Conservation (phyloP, 2,888 invertebrate genomes). For the Elmis aenea region DNA sequence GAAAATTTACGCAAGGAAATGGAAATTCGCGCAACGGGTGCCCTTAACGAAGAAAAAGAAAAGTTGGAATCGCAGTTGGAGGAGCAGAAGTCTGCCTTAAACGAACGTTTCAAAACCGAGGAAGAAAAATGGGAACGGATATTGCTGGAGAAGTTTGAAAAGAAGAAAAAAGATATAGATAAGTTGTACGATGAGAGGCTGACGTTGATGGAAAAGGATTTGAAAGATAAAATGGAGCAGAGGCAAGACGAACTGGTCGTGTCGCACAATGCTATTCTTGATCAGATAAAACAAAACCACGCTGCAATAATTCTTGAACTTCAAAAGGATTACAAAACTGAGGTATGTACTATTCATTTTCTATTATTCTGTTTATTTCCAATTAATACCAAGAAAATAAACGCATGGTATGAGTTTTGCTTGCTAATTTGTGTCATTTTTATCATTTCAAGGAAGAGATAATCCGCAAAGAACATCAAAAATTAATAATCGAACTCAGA, state of each 20-base stretch:
- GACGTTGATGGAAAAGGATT: conserved; percentile 51
- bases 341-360: conserved; percentile 50
- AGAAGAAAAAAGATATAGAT: conserved; percentile 45
- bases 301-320: conserved; percentile 56
- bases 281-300: conserved; percentile 55
- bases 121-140: conserved; percentile 40
- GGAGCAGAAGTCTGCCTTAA: conserved; percentile 45
- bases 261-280: conserved; percentile 53
- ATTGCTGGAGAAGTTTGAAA: conserved; percentile 35
- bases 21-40: conserved; percentile 43
- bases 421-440: too few species aligned
- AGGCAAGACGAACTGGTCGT: conserved; percentile 51
- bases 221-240: conserved; percentile 47
- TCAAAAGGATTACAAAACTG: conserved; percentile 59
- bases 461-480: conserved; percentile 63
- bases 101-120: conserved; percentile 32
- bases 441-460: conserved; percentile 57
- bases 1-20: conserved; percentile 53
- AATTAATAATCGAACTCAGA: conserved; percentile 59
- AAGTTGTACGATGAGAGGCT: conserved; percentile 50
- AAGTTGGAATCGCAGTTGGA: conserved; percentile 49
- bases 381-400: too few species aligned
- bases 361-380: too few species aligned
- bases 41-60: conserved; percentile 36
- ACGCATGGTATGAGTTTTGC: conserved; percentile 1